A percentile compares a stretch with the other conserved stretches of the same genome.
phyloP scores from a whole-genome alignment of 2,797 vertebrate species.

The Scolopax bukidnonensis region DNA sequence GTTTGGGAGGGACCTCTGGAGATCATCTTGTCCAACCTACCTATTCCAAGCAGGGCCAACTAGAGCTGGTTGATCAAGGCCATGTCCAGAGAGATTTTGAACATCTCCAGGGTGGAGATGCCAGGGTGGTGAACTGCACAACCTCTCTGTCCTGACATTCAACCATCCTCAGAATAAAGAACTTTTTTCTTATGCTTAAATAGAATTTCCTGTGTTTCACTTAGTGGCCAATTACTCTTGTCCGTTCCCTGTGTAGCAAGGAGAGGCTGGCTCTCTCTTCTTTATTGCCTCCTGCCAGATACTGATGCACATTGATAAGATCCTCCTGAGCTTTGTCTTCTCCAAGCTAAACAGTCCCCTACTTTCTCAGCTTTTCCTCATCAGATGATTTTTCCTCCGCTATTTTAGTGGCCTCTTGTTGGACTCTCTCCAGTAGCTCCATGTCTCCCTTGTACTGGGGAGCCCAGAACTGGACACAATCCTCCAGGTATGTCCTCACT shows the following conservation, averaged over 20 bases:
- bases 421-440: not conserved
- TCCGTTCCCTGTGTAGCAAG: not conserved
- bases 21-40: not conserved
- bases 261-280: not conserved
- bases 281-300: not conserved
- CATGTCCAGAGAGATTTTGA: not conserved
- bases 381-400: not conserved
- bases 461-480: not conserved
- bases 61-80: not conserved
- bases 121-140: not conserved
- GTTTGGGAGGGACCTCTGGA: not conserved
- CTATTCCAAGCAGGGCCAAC: not conserved
- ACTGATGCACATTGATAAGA: not conserved
- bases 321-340: not conserved
- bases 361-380: not conserved
- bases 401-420: not conserved
- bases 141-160: not conserved
- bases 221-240: not conserved
- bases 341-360: not conserved
- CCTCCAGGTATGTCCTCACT: not conserved
- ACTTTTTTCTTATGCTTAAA: not conserved
- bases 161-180: not conserved
- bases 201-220: not conserved
- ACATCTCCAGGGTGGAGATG: not conserved
- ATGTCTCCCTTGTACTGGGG: not conserved